Conservation (phyloP, 2,888 invertebrate genomes). For the Synergus japonicus region DNA sequence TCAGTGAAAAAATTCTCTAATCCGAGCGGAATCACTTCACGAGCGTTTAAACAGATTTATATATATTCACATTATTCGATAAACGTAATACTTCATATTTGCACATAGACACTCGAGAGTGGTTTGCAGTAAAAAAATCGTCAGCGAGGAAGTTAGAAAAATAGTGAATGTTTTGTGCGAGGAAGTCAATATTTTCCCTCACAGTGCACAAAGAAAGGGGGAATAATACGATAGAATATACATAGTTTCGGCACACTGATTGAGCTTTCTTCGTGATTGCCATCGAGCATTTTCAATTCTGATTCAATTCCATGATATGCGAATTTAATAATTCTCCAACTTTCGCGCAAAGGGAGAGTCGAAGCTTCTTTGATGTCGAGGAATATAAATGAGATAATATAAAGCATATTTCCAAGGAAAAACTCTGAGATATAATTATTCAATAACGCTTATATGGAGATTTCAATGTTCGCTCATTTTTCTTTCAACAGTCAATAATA, state of each 20-base stretch:
- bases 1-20: constrained; percentile 24
- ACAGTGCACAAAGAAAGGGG: not conserved
- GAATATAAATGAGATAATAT: constrained; percentile 34
- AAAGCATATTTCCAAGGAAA: constrained; percentile 24
- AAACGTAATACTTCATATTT: constrained; percentile 17
- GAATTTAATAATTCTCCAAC: constrained; percentile 46
- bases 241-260: constrained; percentile 12
- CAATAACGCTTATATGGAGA: not conserved
- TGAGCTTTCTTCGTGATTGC: constrained; percentile 15
- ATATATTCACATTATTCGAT: constrained; percentile 28
- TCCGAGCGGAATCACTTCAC: constrained; percentile 29
- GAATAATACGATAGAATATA: constrained; percentile 2
- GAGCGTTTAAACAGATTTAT: constrained; percentile 31
- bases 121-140: not conserved
- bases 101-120: not conserved
- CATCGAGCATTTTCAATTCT: constrained; percentile 45
- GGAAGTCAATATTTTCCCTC: constrained; percentile 28
- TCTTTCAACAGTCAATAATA: too few species aligned
- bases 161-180: constrained; percentile 18
- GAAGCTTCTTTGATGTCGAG: constrained; percentile 43
- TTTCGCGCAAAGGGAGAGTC: constrained; percentile 17
- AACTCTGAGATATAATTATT: constrained; percentile 29
- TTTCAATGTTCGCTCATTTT: too few species aligned
- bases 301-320: constrained; percentile 47
- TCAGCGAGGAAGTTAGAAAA: constrained; percentile 10